Conservation (phyloP, 2,797 vertebrate species). For the Sebastes baramenuke region DNA sequence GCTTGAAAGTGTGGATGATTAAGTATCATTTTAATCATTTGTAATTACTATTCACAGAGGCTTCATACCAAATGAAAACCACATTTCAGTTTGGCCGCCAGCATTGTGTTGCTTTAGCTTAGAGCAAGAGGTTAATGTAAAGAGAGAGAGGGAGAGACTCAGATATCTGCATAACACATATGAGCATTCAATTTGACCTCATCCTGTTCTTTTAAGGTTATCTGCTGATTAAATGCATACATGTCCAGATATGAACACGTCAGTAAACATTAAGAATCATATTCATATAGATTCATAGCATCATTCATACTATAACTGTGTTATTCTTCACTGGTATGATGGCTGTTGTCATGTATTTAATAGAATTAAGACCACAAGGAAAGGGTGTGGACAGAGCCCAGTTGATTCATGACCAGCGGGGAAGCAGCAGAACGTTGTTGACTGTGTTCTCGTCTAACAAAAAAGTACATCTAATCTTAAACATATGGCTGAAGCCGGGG, state of each 20-base stretch:
- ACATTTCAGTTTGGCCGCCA: not conserved
- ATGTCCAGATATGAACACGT: not conserved
- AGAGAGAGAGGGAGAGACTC: not conserved
- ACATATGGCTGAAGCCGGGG: conserved; percentile 71
- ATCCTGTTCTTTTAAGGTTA: not conserved
- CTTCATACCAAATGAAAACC: not conserved
- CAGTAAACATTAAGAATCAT: not conserved
- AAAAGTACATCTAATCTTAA: conserved; percentile 81
- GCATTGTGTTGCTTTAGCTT: not conserved
- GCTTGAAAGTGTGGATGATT: not conserved
- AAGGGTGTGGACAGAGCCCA: conserved; percentile 49
- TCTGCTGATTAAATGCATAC: not conserved
- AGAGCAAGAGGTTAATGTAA: not conserved
- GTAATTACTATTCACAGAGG: not conserved
- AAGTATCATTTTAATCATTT: not conserved
- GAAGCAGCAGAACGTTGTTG: conserved; percentile 67
- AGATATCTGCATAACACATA: not conserved
- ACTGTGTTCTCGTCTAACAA: conserved; percentile 71
- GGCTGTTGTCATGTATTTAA: conserved; percentile 42
- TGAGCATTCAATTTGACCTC: not conserved
- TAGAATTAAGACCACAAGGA: conserved; percentile 39
- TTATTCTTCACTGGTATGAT: conserved; percentile 8
- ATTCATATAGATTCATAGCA: not conserved
- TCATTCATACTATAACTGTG: not conserved
- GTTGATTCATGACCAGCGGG: conserved; percentile 72